Evolutionary conservation across 2,113 vertebrate species (phyloP).

Genomic region (Protomyctophum bolini): DNA sequence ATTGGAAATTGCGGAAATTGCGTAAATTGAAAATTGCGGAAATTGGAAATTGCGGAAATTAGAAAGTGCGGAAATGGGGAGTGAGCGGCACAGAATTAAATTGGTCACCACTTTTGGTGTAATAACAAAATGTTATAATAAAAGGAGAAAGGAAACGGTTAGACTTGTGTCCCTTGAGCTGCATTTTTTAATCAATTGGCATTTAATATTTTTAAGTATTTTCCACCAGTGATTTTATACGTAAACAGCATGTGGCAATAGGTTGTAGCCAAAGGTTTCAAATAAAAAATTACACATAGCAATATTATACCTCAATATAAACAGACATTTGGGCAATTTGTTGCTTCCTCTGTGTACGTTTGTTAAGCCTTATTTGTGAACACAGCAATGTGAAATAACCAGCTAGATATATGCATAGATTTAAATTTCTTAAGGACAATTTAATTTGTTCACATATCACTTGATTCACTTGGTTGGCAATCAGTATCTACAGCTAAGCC

Average conservation of each 20-base stretch:
- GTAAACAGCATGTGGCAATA: conserved; percentile 30
- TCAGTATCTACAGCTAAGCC: conserved; percentile 25
- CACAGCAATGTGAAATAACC: conserved; percentile 58
- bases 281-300: conserved; percentile 27
- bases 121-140: conserved; percentile 30
- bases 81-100: not conserved
- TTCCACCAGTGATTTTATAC: conserved; percentile 44
- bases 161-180: conserved; percentile 33
- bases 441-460: conserved; percentile 53
- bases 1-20: too few relatives aligned
- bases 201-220: conserved; percentile 15
- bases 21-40: too few relatives aligned
- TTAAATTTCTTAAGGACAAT: conserved; percentile 45
- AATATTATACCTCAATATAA: conserved; percentile 70
- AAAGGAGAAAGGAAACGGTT: conserved; percentile 36
- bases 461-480: conserved; percentile 33
- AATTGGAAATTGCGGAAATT: too few relatives aligned
- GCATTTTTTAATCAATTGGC: conserved; percentile 33
- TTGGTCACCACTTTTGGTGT: too few relatives aligned
- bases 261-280: conserved; percentile 32
- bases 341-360: conserved; percentile 69
- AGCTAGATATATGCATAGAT: conserved; percentile 28
- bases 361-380: conserved; percentile 61
- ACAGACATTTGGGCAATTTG: conserved; percentile 65
- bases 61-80: conserved; percentile 27